These are phyloP conservation scores for Ricordea florida DNA, from an alignment of 92 coral and sea anemone genomes.

Conservation along the genomic window DNA sequence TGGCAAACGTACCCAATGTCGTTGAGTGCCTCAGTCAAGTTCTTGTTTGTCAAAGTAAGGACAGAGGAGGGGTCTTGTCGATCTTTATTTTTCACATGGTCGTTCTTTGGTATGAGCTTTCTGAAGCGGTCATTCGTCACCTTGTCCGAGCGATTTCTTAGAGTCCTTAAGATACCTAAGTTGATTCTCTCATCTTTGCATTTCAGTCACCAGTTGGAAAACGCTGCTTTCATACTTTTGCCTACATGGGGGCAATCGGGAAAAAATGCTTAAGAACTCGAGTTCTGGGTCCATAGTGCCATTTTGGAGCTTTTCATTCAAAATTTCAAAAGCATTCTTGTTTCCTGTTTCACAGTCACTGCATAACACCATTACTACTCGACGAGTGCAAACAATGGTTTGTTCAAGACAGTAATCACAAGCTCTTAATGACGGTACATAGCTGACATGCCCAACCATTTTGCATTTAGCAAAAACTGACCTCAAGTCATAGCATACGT, in stretches of 20 bases:
- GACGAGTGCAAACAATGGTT: conserved; percentile 24
- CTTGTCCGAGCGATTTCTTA: conserved; percentile 49
- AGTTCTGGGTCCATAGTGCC: conserved; percentile 22
- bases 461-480: conserved; percentile 43
- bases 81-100: conserved; percentile 76
- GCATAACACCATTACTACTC: conserved; percentile 49
- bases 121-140: conserved; percentile 43
- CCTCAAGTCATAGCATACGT: conserved; percentile 25
- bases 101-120: conserved; percentile 60
- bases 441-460: conserved; percentile 45
- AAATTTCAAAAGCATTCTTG: conserved; percentile 33
- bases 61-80: conserved; percentile 74
- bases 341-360: conserved; percentile 54
- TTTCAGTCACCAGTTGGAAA: conserved; percentile 70
- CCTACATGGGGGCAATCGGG: conserved; percentile 71
- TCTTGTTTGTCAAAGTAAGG: conserved; percentile 30
- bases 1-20: conserved; percentile 61
- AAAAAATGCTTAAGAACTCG: conserved; percentile 11
- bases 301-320: conserved; percentile 15
- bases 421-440: conserved; percentile 34
- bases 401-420: conserved; percentile 36
- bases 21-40: conserved; percentile 44
- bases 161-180: conserved; percentile 50
- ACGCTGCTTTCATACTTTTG: conserved; percentile 53
- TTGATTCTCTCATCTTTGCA: conserved; percentile 44